Evolutionary conservation across 2,888 invertebrate species (phyloP), one percentile per base, ranked within the genome.

Genomic region (Orchesellides sinensis): DNA sequence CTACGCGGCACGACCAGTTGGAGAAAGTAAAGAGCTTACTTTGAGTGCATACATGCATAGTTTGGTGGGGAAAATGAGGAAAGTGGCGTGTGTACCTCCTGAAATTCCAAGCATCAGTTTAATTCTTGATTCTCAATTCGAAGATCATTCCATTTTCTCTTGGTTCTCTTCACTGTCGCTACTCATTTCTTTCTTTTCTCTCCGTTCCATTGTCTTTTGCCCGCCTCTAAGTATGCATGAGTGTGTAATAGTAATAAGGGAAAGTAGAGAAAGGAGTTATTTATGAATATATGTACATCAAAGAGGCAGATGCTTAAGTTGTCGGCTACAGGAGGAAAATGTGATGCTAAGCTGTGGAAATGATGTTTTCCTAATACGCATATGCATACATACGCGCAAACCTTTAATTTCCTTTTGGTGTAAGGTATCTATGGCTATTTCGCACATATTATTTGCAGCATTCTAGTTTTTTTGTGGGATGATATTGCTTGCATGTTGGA

Each of bases 51-150:
- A 17, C 19, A 17, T 25, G 40, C 56, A n/a, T n/a, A n/a, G n/a
- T n/a, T 69, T 56, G 35, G 40, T 23, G 19, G 61, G n/a, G 35
- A 45, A 78, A 78, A 77, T 68, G 77, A 69, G 59, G 14, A 29
- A 35, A 78, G 49, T 23, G 35, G 25, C 35, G 61, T 68, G 77
- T 40, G 35, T n/a, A 32, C 23, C 19, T 40, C 25, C 23, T 17
- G 23, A 23, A 77, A 69, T 63, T 78, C 63, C 27, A 35, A 27
- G 61, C 19, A 35, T 17, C 40, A n/a, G 19, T 78, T 70, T 52
- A 69, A 49, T 78, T 74, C 65, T 52, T 52, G 17, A 70, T 32
- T 70, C 69, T 78, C 49, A 70, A 59, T 77, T 47, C 56, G 49
- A 68, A 68, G 59, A 68, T 77, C 59, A 56, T 59, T n/a, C 45